These are phyloP conservation scores for Brevimyrus niger DNA, from an alignment of 2,113 vertebrate genomes.

Conservation along the genomic window DNA sequence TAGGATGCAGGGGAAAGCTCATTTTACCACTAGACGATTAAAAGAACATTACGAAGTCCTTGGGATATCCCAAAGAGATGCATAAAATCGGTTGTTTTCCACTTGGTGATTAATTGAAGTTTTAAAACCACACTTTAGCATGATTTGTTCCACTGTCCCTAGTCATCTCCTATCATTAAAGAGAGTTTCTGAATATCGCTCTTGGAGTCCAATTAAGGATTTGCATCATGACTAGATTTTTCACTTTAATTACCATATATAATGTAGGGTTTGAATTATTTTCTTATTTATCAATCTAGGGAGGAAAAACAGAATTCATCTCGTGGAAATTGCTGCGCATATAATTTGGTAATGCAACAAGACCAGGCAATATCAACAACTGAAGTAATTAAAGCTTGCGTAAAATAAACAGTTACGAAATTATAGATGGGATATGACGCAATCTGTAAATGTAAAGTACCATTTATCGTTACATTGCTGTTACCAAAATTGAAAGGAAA, in stretches of 20 bases:
- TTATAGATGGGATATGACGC: slow-evolving; percentile 61
- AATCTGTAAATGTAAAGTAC: slow-evolving; percentile 55
- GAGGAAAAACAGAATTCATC: slow-evolving; percentile 88
- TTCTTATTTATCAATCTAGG: slow-evolving; percentile 99
- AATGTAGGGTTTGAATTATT: slow-evolving; percentile 89
- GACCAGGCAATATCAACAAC: slow-evolving; percentile 68
- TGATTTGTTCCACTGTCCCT: slow-evolving; percentile 97
- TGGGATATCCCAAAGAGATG: slow-evolving; percentile 91
- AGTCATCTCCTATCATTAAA: slow-evolving; percentile 99
- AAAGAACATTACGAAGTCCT: slow-evolving; percentile 97
- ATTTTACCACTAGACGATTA: slow-evolving; percentile 92
- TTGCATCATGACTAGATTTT: slow-evolving; percentile 99
- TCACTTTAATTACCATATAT: slow-evolving; percentile 99
- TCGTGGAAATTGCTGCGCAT: slow-evolving; percentile 90
- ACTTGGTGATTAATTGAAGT: slow-evolving; percentile 96
- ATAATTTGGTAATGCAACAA: slow-evolving; percentile 73
- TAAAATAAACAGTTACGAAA: slow-evolving; percentile 72
- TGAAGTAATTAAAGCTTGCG: slow-evolving; percentile 81
- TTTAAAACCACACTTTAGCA: slow-evolving; percentile 89
- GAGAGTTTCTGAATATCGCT: slow-evolving; percentile 99
- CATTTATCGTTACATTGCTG: slow-evolving; percentile 25
- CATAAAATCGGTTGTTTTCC: slow-evolving; percentile 98
- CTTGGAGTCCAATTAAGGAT: slow-evolving; percentile 99
- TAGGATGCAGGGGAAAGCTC: slow-evolving; percentile 46
- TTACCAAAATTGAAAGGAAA: not conserved